Evolutionary conservation across 2,797 vertebrate species (phyloP), one percentile per base, ranked within the genome.

Genomic region (Streptopelia turtur): DNA sequence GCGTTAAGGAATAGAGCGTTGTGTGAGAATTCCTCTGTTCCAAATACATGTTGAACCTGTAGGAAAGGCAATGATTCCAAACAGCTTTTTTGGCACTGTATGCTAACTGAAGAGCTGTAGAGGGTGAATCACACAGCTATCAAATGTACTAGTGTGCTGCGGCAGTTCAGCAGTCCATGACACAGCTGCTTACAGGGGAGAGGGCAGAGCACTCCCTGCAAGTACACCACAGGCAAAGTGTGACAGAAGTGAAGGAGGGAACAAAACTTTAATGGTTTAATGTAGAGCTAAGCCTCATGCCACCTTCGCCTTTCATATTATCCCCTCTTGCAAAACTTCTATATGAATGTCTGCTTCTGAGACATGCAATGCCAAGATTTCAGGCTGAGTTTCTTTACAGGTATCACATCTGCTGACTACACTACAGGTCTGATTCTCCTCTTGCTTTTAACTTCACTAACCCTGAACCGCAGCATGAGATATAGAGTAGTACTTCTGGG

Each of bases 261-360:
- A 30, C 33, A 72, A 37, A 59, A 30, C 24, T 39, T 59, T 1
- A 9, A 9, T 0, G 0, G 7, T 37, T 70, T 43, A 23, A 63
- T 6, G 25, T 6, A 64, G 14, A 50, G n/a, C 13, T 72, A 35
- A 70, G 31, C n/a, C 30, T 89, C 16, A 49, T 35, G 10, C 12
- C 23, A 71, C 21, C n/a, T 66, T 45, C 71, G 25, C 39, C 60
- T 86, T 66, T 60, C 33, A 31, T 6, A 11, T 6, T 41, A 56
- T 13, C 13, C 17, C 3, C 24, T 64, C 64, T 39, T 49, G 27
- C 47, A 68, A 45, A 53, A 14, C 45, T 33, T 37, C 16, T 65
- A 10, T 35, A 5, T 8, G 5, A 28, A 8, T 49, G 53, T 39
- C 35, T 70, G 22, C 20, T 68, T 65, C 76, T 28, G n/a, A 86